A percentile compares a stretch with the other conserved stretches of the same genome.
These are phyloP conservation scores for Oegoconia quadripuncta DNA, from an alignment of 2,888 invertebrate species.

Conservation along the genomic window DNA sequence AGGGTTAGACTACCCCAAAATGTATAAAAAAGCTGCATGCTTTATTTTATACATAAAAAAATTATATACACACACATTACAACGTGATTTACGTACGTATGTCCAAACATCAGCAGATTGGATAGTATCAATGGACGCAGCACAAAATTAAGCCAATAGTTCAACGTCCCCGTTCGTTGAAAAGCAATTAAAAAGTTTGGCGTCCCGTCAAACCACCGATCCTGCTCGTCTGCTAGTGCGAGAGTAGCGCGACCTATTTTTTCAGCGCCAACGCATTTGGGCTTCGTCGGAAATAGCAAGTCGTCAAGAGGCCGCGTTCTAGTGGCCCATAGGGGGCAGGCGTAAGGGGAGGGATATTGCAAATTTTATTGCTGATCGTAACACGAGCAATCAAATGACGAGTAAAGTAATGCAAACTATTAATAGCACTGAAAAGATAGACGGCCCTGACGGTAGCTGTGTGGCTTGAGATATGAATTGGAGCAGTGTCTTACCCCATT, in stretches of 20 bases:
- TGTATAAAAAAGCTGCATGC: too few relatives aligned
- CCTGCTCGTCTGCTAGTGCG: conserved; percentile 23
- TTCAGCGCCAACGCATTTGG: conserved; percentile 32
- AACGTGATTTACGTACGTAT: neutral
- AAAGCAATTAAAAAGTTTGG: conserved; percentile 32
- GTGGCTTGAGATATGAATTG: too few relatives aligned
- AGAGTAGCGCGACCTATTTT: conserved; percentile 33
- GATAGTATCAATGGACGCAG: neutral
- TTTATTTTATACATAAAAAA: too few relatives aligned
- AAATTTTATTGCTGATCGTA: conserved; percentile 28
- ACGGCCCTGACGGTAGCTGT: too few relatives aligned
- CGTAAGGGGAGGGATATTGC: conserved; percentile 27
- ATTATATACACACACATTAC: too few relatives aligned
- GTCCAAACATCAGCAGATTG: neutral
- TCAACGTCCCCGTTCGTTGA: conserved; percentile 23
- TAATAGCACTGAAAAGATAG: too few relatives aligned
- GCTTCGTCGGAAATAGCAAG: conserved; percentile 37
- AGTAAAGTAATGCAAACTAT: neutral
- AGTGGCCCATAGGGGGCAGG: conserved; percentile 29
- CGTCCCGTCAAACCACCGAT: conserved; percentile 25
- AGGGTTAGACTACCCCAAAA: too few relatives aligned
- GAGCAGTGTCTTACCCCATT: too few relatives aligned
- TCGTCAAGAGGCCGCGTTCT: conserved; percentile 32
- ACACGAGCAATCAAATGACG: neutral
- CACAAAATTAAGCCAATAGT: conserved; percentile 5